Evolutionary conservation across 2,888 invertebrate genomes (phyloP).

Genomic region (Fragum fragum): DNA sequence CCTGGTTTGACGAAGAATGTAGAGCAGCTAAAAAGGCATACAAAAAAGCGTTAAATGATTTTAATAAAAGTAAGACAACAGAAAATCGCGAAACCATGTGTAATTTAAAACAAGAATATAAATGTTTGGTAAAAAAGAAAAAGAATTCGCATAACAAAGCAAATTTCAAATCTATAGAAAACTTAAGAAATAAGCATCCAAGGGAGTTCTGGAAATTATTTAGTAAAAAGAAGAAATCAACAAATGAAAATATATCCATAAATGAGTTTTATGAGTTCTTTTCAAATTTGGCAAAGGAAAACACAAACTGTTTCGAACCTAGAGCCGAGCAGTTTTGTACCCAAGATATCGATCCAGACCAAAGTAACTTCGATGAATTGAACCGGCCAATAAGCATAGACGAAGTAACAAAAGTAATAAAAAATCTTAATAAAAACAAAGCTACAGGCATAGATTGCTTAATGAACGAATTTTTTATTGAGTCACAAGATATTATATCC

Average conservation of each 20-base stretch:
- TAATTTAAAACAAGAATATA: too few species aligned
- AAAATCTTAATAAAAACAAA: neutral
- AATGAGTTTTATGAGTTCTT: constrained; percentile 4
- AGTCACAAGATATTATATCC: too few species aligned
- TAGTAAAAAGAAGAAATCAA: too few species aligned
- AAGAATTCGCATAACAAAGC: too few species aligned
- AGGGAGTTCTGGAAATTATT: too few species aligned
- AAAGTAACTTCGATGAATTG: constrained; percentile 9
- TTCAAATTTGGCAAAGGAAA: constrained; percentile 7
- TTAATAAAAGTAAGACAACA: neutral
- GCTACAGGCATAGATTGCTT: too few species aligned
- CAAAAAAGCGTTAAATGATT: neutral
- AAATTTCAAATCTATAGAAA: too few species aligned
- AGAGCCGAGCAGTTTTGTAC: too few species aligned
- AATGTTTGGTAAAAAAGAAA: too few species aligned
- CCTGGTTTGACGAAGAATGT: constrained; percentile 28
- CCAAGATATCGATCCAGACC: neutral
- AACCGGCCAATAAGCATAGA: constrained; percentile 9
- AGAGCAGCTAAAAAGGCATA: neutral
- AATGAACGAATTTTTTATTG: constrained; percentile 12
- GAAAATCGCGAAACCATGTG: neutral
- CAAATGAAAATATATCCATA: too few species aligned
- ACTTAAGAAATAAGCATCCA: too few species aligned
- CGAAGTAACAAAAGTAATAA: neutral
- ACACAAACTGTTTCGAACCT: neutral